Conservation (phyloP, 2,797 vertebrate genomes). For the Graptemys geographica region DNA sequence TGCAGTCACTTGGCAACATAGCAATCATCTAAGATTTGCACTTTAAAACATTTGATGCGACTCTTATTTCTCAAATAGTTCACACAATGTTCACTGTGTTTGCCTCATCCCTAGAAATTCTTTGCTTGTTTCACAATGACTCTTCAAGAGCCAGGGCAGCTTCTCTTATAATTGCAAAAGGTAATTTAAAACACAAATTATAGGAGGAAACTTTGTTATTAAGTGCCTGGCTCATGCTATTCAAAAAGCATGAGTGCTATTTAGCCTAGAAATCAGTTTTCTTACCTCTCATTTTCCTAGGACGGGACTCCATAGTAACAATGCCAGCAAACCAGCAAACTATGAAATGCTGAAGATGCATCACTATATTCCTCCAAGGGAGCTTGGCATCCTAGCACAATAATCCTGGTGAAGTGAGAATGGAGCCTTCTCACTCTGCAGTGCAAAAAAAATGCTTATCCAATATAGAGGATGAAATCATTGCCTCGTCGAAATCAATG, state of each 20-base stretch:
- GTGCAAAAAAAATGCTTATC: neutral
- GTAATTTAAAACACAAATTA: neutral
- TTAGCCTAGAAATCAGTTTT: neutral
- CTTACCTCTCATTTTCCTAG: neutral
- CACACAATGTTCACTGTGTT: neutral
- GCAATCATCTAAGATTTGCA: neutral
- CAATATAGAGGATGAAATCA: neutral
- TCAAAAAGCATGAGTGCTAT: rapidly evolving
- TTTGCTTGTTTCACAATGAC: neutral
- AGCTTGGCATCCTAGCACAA: neutral
- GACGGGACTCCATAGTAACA: neutral
- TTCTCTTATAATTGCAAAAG: neutral
- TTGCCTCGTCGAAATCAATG: neutral
- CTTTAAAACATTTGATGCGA: neutral
- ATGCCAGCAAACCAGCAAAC: neutral
- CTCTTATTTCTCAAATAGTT: neutral
- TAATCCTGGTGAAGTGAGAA: neutral
- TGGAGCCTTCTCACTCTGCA: neutral
- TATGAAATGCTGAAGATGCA: neutral
- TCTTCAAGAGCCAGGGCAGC: neutral
- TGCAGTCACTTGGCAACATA: neutral
- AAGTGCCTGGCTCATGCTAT: neutral
- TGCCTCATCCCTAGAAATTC: neutral
- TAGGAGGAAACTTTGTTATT: neutral
- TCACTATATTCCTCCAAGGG: neutral